These are phyloP conservation scores for Dicycla oo DNA, from an alignment of 2,888 invertebrate genomes.

Conservation along the genomic window DNA sequence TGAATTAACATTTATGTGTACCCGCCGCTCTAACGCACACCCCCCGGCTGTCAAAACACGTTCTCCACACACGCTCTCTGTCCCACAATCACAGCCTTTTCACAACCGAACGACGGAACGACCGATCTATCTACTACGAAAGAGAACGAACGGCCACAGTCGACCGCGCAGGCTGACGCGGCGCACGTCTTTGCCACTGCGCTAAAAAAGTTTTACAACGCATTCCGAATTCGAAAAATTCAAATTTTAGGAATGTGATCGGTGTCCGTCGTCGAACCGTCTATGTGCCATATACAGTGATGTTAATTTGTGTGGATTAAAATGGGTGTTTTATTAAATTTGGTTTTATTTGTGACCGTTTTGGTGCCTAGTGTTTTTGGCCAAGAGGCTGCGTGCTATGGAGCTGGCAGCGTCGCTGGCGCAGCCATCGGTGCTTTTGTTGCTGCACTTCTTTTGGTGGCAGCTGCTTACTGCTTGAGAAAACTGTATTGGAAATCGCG, in stretches of 20 bases:
- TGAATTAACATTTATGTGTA: not conserved
- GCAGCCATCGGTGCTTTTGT: slow-evolving; percentile 93
- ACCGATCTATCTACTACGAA: slow-evolving; percentile 64
- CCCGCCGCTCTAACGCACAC: slow-evolving; percentile 60
- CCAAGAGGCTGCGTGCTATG: slow-evolving; percentile 90
- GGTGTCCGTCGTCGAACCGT: slow-evolving; percentile 73
- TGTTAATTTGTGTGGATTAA: slow-evolving; percentile 74
- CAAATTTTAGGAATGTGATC: slow-evolving; percentile 85
- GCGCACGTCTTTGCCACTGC: slow-evolving; percentile 77
- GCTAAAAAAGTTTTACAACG: slow-evolving; percentile 73
- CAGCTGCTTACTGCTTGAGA: slow-evolving; percentile 90
- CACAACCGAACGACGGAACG: slow-evolving; percentile 72
- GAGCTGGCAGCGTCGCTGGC: slow-evolving; percentile 93
- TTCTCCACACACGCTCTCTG: slow-evolving; percentile 84
- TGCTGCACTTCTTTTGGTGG: slow-evolving; percentile 91
- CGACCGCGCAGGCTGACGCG: slow-evolving; percentile 83
- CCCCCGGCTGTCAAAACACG: slow-evolving; percentile 81
- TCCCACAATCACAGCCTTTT: slow-evolving; percentile 86
- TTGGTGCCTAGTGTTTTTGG: slow-evolving; percentile 85
- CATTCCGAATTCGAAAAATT: slow-evolving; percentile 77
- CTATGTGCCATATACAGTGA: slow-evolving; percentile 87
- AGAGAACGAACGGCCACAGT: slow-evolving; percentile 74
- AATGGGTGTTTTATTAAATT: slow-evolving; percentile 85
- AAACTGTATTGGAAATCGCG: slow-evolving; percentile 91
- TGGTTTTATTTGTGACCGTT: slow-evolving; percentile 84